Base-by-base conservation (phyloP, 1,140 invertebrate species). In the Asobara japonica region DNA sequence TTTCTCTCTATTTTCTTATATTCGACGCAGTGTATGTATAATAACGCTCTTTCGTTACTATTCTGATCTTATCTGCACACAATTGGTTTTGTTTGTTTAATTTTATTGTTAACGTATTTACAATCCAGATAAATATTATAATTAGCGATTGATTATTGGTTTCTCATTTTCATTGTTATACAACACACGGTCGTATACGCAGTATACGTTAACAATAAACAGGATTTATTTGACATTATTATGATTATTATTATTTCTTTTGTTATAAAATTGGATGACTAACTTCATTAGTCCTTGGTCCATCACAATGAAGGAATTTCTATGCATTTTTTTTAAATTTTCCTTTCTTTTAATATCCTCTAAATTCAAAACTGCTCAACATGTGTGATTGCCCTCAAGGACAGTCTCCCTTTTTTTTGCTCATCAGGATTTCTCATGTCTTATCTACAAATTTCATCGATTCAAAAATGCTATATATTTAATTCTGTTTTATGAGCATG, bases 1-100 rank as follows among this genome's bases (percentile, higher is more conserved):
- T 72, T 74, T 75, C 65, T 76, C 61, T 72, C 67, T 74, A 65
- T 71, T 77, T 16, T 74, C 18, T 56, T 65, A 64, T 67, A 74
- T 31, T 56, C 29, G 29, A 62, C 60, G 60, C 60, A 62, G 13
- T 62, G 60, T 62, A 31, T 62, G 5, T 74, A 25, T 69, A 65
- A 41, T 65, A 27, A 68, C 6, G 30, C 22, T 65, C 69, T 69
- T 20, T 72, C 38, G 48, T 4, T 18, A 51, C 60, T 22, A 25
- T 45, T 69, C 30, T 69, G 51, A 31, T 69, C 56, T 62, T 25
- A 16, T 33, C 18, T 38, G 5, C 22, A 22, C 33, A 61, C 29
- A 48, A 64, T 30, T 61, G 33, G 18, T 30, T 61, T 27, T 10
- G 70, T 72, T 69, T 71, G 51, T 56, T 41, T 41, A 7, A 27